Evolutionary conservation across 2,888 invertebrate species (phyloP).

Genomic region (Lasiommata megera): DNA sequence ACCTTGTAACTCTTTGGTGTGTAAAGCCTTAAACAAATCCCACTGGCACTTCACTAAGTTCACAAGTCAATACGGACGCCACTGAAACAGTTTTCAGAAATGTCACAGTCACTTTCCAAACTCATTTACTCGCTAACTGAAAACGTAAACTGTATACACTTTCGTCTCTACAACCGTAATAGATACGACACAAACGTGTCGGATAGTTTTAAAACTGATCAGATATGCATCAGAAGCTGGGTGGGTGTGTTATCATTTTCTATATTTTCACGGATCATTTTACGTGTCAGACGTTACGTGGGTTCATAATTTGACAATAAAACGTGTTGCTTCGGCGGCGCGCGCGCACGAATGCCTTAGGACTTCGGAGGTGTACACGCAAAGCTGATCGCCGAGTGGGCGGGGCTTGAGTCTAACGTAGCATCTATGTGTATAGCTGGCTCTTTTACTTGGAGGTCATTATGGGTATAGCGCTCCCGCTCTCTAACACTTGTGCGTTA

Average conservation of each 20-base stretch:
- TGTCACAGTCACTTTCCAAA: slow-evolving; percentile 73
- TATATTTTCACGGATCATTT: slow-evolving; percentile 14
- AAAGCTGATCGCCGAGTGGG: slow-evolving; percentile 60
- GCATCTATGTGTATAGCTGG: slow-evolving; percentile 62
- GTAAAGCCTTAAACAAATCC: slow-evolving; percentile 51
- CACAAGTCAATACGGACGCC: slow-evolving; percentile 40
- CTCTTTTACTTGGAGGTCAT: slow-evolving; percentile 41
- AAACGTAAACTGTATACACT: slow-evolving; percentile 50
- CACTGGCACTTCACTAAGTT: slow-evolving; percentile 54
- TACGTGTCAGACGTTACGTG: slow-evolving; percentile 29
- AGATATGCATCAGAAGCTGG: neutral
- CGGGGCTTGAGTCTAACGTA: slow-evolving; percentile 77
- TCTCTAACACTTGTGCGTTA: slow-evolving; percentile 71
- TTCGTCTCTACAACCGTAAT: slow-evolving; percentile 1
- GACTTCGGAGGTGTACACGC: slow-evolving; percentile 71
- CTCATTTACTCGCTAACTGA: slow-evolving; percentile 64
- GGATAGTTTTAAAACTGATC: neutral
- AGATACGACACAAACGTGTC: neutral
- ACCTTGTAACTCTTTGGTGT: slow-evolving; percentile 75
- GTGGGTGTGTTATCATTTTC: slow-evolving; percentile 6
- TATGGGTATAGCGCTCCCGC: slow-evolving; percentile 38
- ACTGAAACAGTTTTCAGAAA: slow-evolving; percentile 63
- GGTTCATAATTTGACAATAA: slow-evolving; percentile 41
- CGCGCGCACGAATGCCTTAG: slow-evolving; percentile 76
- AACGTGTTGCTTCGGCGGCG: slow-evolving; percentile 68